Conservation (phyloP, 2,888 invertebrate species). For the Netelia inedita region DNA sequence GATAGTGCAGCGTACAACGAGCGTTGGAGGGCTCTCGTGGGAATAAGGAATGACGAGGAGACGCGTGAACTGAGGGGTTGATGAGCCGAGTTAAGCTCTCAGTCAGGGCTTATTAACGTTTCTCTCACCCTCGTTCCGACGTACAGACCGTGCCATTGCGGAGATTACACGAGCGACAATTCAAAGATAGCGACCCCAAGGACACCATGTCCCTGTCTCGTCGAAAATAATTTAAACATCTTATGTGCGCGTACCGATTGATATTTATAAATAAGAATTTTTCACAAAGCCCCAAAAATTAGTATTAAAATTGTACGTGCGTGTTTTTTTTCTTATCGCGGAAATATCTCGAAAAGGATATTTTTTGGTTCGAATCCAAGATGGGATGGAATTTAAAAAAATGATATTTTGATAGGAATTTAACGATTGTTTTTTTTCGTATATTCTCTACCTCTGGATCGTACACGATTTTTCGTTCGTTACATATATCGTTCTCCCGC, state of each 20-base stretch:
- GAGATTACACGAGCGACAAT: constrained; percentile 40
- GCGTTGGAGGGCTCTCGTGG: constrained; percentile 7
- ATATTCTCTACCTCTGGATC: neutral
- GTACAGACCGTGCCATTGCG: constrained; percentile 4
- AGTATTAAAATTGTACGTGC: neutral
- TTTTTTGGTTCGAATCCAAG: neutral
- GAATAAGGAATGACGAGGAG: constrained; percentile 36
- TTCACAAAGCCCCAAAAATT: neutral
- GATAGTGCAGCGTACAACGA: constrained; percentile 10
- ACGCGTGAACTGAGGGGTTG: constrained; percentile 44
- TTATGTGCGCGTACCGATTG: neutral
- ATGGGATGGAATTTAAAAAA: neutral
- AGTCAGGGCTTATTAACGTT: constrained; percentile 57
- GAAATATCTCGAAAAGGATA: too few species aligned
- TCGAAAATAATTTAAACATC: neutral
- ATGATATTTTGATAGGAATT: too few species aligned
- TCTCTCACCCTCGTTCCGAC: constrained; percentile 32
- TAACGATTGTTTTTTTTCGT: too few species aligned
- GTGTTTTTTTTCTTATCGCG: neutral
- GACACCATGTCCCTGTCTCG: neutral
- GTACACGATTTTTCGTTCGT: neutral
- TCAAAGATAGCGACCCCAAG: neutral
- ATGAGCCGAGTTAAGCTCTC: constrained; percentile 62
- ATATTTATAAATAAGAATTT: too few species aligned
- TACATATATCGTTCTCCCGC: neutral